A percentile compares a stretch with the other conserved stretches of the same genome.
Conservation (phyloP, 2,797 vertebrate species). For the Carcharodon carcharias region DNA sequence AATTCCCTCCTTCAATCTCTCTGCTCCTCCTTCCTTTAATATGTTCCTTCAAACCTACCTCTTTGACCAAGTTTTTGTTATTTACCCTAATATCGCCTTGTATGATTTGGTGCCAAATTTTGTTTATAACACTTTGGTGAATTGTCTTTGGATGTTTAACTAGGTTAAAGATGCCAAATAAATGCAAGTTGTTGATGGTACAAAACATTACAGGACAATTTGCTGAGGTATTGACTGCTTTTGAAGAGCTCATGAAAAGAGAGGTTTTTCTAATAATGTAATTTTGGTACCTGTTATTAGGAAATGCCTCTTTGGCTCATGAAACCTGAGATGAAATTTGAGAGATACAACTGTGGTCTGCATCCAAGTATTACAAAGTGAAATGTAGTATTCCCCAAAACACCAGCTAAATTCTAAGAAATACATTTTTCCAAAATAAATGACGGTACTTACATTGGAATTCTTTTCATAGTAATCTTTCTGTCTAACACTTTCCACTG, state of each 20-base stretch:
- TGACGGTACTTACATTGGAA: neutral
- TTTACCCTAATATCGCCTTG: neutral
- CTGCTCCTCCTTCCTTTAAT: neutral
- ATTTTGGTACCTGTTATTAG: neutral
- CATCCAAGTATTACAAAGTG: neutral
- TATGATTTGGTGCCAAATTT: neutral
- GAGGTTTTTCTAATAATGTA: neutral
- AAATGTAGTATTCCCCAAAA: neutral
- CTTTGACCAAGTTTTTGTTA: neutral
- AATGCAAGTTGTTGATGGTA: neutral
- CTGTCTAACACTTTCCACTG: neutral
- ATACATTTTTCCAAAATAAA: neutral
- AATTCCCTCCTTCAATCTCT: neutral
- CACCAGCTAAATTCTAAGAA: neutral
- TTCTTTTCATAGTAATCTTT: neutral
- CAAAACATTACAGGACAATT: neutral
- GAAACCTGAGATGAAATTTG: neutral
- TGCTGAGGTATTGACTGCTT: neutral
- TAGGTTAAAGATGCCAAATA: neutral
- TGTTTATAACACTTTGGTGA: neutral
- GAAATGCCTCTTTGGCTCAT: neutral
- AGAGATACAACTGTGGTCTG: neutral
- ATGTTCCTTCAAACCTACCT: neutral
- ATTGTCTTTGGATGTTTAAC: neutral
- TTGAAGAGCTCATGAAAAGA: neutral